Evolutionary conservation across 2,888 invertebrate species (phyloP), one percentile per base, ranked within the genome.

Genomic region (Agrochola lota): DNA sequence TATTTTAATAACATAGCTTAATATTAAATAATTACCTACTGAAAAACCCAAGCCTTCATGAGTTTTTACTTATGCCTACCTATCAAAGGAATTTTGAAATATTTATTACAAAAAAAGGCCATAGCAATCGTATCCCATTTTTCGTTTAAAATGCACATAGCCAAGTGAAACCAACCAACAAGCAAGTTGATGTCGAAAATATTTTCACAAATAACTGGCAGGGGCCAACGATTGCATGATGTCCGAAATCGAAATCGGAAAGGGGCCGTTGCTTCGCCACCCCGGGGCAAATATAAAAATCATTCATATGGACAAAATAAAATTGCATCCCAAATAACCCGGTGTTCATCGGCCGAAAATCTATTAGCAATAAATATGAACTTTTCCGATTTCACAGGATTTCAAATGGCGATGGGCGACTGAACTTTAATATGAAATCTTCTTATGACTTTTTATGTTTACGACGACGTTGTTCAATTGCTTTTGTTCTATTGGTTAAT

Each of bases 351-450:
- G 94, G 93, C 92, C 95, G 93, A 95, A 95, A 96, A 96, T 96
- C 96, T 96, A 96, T 96, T 96, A 96, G 96, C 96, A 96, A 96
- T 96, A 96, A 96, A 96, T 96, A 96, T 96, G 94, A 96, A 96
- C 94, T 96, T 96, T 96, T 96, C 95, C 96, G 95, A 96, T 96
- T 96, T 95, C 95, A 94, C 94, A 93, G 95, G 96, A 95, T 95
- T 96, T 95, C 95, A 96, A 95, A 95, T 90, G 91, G 93, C 90
- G 90, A 91, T 91, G 91, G 89, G 89, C 91, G 90, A 86, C 80
- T 88, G 90, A 92, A 85, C 88, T 88, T 84, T 88, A 85, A 90
- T 91, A 94, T 94, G 92, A 94, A 94, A 93, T 91, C 91, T 94
- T 93, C 93, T 93, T 93, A 92, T 91, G 93, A 94, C 92, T 94